These are phyloP conservation scores for Orthosia cruda DNA, from an alignment of 2,888 invertebrate genomes.

Conservation along the genomic window DNA sequence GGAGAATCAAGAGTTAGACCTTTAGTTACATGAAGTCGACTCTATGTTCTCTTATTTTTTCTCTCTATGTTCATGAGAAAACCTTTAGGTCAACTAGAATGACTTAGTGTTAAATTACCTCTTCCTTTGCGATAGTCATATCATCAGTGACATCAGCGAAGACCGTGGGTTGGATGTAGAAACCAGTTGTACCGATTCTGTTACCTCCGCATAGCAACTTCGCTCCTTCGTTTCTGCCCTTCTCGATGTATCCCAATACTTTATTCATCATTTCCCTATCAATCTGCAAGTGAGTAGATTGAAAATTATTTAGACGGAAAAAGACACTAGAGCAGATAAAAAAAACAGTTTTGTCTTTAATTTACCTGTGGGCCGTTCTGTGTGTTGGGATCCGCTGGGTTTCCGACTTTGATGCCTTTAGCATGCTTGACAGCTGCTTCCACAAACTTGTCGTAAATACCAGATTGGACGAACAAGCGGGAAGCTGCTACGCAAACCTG, in stretches of 20 bases:
- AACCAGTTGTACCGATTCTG: slow-evolving; percentile 93
- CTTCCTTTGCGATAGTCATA: slow-evolving; percentile 95
- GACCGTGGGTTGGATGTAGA: slow-evolving; percentile 95
- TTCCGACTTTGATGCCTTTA: slow-evolving; percentile 93
- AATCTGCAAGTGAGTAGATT: too few species aligned
- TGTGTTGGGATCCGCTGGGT: slow-evolving; percentile 92
- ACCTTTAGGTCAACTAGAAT: too few species aligned
- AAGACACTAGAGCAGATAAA: too few species aligned
- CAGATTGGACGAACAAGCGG: slow-evolving; percentile 73
- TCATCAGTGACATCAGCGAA: slow-evolving; percentile 94
- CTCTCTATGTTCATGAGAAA: too few species aligned
- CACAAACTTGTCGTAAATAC: slow-evolving; percentile 96
- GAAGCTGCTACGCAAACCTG: slow-evolving; percentile 74
- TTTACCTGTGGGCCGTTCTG: slow-evolving; percentile 94
- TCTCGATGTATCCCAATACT: slow-evolving; percentile 94
- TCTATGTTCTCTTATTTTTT: too few species aligned
- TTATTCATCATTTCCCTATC: slow-evolving; percentile 94
- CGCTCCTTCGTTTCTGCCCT: slow-evolving; percentile 96
- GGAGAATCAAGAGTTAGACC: not conserved
- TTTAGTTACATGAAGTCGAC: not conserved
- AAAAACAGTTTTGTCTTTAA: not conserved
- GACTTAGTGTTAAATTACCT: slow-evolving; percentile 89
- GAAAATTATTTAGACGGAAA: too few species aligned
- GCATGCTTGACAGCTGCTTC: slow-evolving; percentile 93
- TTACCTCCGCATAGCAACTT: slow-evolving; percentile 94